These are phyloP conservation scores for Nematostella vectensis DNA, from an alignment of 92 coral and sea anemone genomes.

Conservation along the genomic window DNA sequence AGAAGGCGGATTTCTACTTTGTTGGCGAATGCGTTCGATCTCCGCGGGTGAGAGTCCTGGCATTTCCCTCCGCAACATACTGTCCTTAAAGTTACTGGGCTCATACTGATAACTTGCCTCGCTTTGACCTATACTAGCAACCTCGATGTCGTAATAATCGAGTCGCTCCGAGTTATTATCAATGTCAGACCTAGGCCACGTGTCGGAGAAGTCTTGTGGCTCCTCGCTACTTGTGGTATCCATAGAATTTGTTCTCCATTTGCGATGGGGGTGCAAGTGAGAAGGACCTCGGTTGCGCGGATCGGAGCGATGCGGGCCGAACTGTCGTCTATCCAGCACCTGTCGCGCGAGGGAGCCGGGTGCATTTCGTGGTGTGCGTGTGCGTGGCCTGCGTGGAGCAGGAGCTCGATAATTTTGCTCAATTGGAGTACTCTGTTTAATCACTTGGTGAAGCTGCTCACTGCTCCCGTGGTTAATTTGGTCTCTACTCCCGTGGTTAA, in stretches of 20 bases:
- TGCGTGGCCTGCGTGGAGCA: constrained; percentile 19
- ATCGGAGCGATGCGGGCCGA: constrained; percentile 55
- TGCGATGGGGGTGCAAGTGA: constrained; percentile 29
- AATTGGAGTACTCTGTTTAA: constrained; percentile 28
- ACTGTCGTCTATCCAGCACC: constrained; percentile 40
- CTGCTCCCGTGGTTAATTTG: too few species aligned
- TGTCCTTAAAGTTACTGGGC: constrained; percentile 67
- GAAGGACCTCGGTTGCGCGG: constrained; percentile 52
- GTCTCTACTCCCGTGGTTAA: constrained; percentile 23
- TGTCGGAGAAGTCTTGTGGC: constrained; percentile 69
- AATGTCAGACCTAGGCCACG: constrained; percentile 46
- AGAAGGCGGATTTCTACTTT: constrained; percentile 64
- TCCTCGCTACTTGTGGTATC: constrained; percentile 84
- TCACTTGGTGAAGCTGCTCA: neutral
- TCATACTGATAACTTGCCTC: constrained; percentile 88
- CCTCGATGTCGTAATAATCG: constrained; percentile 89
- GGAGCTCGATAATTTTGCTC: constrained; percentile 15
- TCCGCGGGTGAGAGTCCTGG: constrained; percentile 75
- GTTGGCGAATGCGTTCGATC: constrained; percentile 75
- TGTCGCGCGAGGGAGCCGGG: constrained; percentile 44
- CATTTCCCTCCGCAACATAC: constrained; percentile 53
- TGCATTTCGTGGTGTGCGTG: constrained; percentile 33
- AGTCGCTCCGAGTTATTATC: constrained; percentile 83
- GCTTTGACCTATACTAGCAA: constrained; percentile 89
- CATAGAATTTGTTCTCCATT: constrained; percentile 56